These are phyloP conservation scores for Doryteuthis pealeii DNA, from an alignment of 1,140 invertebrate species.

Conservation along the genomic window DNA sequence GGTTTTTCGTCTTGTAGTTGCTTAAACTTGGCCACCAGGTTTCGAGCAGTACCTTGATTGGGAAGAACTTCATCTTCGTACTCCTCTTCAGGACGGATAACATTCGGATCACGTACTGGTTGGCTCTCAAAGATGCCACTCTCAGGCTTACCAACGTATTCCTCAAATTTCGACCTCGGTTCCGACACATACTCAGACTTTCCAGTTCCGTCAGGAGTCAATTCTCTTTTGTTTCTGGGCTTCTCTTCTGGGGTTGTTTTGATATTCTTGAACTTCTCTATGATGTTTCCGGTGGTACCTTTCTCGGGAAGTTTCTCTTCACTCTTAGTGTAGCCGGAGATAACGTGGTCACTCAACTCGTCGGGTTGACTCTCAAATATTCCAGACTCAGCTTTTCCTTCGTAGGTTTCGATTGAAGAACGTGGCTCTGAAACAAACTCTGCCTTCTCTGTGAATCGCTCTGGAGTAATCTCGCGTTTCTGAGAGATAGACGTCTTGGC, in stretches of 20 bases:
- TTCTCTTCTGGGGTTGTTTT: conserved; percentile 5
- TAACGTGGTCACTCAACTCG: conserved; percentile 32
- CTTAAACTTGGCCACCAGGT: conserved; percentile 46
- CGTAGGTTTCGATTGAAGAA: conserved; percentile 33
- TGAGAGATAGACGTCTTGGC: conserved; percentile 6
- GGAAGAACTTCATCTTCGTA: conserved; percentile 39
- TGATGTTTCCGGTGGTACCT: conserved; percentile 44
- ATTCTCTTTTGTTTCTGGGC: conserved; percentile 31
- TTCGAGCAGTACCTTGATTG: conserved; percentile 48
- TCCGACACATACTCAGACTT: conserved; percentile 44
- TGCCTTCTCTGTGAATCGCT: conserved; percentile 28
- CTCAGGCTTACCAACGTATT: conserved; percentile 4
- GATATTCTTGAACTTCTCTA: conserved; percentile 42
- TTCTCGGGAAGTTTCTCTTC: conserved; percentile 43
- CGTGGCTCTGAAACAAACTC: conserved; percentile 51
- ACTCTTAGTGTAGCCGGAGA: conserved; percentile 27
- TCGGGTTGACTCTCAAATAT: conserved; percentile 49
- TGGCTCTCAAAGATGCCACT: conserved; percentile 11
- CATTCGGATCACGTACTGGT: conserved; percentile 22
- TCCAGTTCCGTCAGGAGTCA: conserved; percentile 41
- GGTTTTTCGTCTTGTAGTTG: conserved; percentile 35
- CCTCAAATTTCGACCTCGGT: conserved; percentile 27
- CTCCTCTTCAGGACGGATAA: conserved; percentile 38
- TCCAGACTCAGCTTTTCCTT: conserved; percentile 45
- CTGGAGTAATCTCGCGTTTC: conserved; percentile 37